These are phyloP conservation scores for Molothrus ater DNA, from an alignment of 2,797 vertebrate genomes.

Conservation along the genomic window DNA sequence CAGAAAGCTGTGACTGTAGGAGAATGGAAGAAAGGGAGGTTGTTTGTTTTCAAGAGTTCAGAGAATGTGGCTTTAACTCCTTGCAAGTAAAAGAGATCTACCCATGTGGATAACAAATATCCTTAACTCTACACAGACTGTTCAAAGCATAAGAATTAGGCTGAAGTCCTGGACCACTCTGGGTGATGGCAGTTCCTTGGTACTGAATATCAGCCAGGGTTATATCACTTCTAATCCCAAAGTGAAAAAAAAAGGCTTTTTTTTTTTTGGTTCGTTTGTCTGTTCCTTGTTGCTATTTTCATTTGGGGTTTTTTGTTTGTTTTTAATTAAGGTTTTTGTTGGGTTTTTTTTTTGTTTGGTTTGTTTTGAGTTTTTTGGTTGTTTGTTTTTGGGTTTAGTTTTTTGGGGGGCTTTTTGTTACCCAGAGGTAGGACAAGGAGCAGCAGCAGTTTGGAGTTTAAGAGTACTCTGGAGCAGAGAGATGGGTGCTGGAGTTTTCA, in stretches of 20 bases:
- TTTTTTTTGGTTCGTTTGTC: background rate
- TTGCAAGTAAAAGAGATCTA: background rate
- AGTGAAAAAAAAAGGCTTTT: background rate
- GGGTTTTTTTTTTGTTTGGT: no score
- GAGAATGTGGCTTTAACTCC: background rate
- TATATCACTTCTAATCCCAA: background rate
- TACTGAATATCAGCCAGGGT: background rate
- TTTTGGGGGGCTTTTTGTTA: background rate
- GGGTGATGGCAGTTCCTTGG: background rate
- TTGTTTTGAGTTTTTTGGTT: no score
- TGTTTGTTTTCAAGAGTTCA: background rate
- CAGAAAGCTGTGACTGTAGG: background rate
- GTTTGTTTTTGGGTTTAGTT: no score
- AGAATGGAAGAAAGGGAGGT: background rate
- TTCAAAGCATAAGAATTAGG: background rate
- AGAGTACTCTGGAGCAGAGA: background rate
- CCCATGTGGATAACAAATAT: background rate
- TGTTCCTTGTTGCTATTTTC: background rate
- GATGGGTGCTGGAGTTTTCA: background rate
- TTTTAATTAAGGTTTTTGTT: no score
- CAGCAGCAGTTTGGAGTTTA: background rate
- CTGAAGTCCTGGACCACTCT: background rate
- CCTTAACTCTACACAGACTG: fast-evolving
- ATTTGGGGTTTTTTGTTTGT: background rate
- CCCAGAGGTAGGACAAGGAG: background rate